Evolutionary conservation across 2,797 vertebrate genomes (phyloP).

Genomic region (Parotocinclus haroldoi): DNA sequence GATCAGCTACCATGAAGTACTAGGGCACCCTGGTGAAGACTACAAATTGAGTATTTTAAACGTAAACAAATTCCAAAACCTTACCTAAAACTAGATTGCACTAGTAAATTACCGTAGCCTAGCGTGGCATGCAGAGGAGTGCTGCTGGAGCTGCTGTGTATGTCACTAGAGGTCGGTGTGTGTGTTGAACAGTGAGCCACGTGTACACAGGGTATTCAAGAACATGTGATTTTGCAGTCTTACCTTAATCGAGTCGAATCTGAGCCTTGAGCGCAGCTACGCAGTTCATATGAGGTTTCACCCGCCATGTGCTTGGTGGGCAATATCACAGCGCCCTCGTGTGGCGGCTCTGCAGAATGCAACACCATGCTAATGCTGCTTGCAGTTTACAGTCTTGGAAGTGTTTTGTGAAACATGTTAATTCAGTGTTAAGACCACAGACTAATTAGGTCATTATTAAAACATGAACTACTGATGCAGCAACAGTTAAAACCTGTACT

Average conservation of each 20-base stretch:
- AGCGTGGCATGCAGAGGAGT: too few species aligned
- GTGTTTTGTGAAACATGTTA: too few species aligned
- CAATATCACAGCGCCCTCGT: conserved; percentile 20
- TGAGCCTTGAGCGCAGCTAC: conserved; percentile 14
- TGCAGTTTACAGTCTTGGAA: too few species aligned
- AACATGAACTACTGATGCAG: too few species aligned
- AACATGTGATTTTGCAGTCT: conserved; percentile 14
- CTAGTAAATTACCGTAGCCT: too few species aligned
- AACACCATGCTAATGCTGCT: background rate
- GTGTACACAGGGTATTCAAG: conserved; percentile 35
- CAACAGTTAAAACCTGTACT: too few species aligned
- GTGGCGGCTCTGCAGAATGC: conserved; percentile 32
- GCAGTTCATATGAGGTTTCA: conserved; percentile 23
- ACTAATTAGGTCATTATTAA: too few species aligned
- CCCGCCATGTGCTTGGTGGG: background rate
- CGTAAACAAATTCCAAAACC: too few species aligned
- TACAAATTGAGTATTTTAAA: too few species aligned
- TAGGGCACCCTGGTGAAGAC: background rate
- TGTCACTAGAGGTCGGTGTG: background rate
- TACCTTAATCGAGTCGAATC: background rate
- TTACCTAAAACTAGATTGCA: background rate
- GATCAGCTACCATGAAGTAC: conserved; percentile 27
- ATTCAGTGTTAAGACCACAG: too few species aligned
- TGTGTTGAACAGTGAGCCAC: conserved; percentile 20
- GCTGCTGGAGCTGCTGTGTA: conserved; percentile 11